Conservation (phyloP, 2,888 invertebrate genomes). For the Nephrotoma flavescens region DNA sequence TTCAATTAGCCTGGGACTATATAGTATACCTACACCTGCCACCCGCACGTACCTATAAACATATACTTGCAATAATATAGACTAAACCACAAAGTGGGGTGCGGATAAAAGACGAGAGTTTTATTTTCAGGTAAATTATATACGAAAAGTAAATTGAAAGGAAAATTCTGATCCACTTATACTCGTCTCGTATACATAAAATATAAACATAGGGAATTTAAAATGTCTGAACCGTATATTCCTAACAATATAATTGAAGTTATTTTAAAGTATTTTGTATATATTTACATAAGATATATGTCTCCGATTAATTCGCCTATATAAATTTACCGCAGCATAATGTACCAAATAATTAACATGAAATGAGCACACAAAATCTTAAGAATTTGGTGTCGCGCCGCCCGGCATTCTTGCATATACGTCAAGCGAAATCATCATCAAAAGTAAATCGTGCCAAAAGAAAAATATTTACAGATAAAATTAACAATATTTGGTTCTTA, state of each 20-base stretch:
- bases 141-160: background rate
- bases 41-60: background rate
- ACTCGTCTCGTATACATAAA: background rate
- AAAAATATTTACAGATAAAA: background rate
- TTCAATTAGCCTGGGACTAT: background rate
- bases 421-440: background rate
- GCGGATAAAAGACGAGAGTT: background rate
- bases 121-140: background rate
- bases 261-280: background rate
- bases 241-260: background rate
- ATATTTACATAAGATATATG: background rate
- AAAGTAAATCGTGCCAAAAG: background rate
- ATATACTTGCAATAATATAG: background rate
- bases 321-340: background rate
- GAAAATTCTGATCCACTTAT: background rate
- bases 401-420: background rate
- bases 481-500: background rate
- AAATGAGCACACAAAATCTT: too few species aligned
- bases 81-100: background rate
- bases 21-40: background rate
- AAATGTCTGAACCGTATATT: background rate
- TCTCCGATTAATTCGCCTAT: background rate
- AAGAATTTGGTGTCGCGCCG: background rate
- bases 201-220: background rate
- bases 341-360: too few species aligned